These are phyloP conservation scores for Cervus canadensis DNA, from an alignment of 2,113 vertebrate species.

Conservation along the genomic window DNA sequence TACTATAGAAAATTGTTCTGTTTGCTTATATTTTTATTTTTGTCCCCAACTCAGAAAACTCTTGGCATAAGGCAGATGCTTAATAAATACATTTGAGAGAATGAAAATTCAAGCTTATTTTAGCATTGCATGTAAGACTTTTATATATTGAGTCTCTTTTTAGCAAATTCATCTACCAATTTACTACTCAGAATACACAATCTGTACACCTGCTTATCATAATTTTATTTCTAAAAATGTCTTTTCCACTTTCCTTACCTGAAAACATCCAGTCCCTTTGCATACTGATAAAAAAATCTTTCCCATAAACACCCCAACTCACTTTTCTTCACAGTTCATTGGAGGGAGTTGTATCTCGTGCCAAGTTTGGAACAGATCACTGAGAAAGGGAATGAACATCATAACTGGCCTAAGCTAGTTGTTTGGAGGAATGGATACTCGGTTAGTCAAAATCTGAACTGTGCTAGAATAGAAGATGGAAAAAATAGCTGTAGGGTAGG, in stretches of 20 bases:
- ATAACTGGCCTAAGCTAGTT: neutral
- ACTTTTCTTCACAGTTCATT: neutral
- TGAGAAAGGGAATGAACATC: neutral
- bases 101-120: conserved; percentile 1
- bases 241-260: neutral
- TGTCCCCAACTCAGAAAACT: neutral
- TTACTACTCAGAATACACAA: neutral
- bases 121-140: neutral
- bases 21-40: neutral
- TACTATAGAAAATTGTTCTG: neutral
- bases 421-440: neutral
- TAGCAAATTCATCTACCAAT: neutral
- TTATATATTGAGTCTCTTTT: neutral
- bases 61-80: neutral
- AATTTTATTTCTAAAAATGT: neutral
- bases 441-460: neutral
- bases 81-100: conserved; percentile 19
- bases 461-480: neutral
- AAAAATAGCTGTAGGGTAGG: neutral
- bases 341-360: neutral
- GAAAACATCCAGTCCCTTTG: neutral
- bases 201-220: neutral
- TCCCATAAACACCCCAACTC: neutral
- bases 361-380: neutral
- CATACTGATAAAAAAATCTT: neutral